Percentiles rank a stretch among this genome's conserved stretches.
Conservation (phyloP, 2,888 invertebrate genomes). For the Psococerastis gibbosa region DNA sequence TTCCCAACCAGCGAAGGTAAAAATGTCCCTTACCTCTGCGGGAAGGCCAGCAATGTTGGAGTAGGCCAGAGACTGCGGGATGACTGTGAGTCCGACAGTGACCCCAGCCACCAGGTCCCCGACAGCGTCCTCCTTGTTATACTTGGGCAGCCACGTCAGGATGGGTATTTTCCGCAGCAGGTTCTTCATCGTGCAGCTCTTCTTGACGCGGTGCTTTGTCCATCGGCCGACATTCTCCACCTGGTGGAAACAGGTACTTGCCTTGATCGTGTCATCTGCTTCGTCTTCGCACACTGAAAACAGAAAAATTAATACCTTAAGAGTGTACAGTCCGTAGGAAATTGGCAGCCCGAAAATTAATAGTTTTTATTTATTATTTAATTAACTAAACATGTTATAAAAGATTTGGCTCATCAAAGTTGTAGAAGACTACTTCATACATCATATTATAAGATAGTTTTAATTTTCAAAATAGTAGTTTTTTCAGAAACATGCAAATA, state of each 20-base stretch:
- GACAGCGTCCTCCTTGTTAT: conserved; percentile 48
- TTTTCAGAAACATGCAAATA: no score
- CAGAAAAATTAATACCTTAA: conserved; percentile 12
- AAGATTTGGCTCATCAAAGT: no score
- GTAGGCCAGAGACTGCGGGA: conserved; percentile 76
- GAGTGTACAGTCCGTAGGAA: no score
- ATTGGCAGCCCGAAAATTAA: no score
- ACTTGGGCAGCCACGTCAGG: conserved; percentile 57
- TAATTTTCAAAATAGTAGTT: no score
- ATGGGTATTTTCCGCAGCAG: conserved; percentile 57
- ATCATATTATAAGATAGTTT: no score
- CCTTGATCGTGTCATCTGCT: conserved; percentile 21
- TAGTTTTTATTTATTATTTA: no score
- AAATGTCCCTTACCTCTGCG: conserved; percentile 43
- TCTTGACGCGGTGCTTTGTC: conserved; percentile 27
- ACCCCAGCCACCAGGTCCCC: conserved; percentile 82
- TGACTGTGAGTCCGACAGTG: conserved; percentile 83
- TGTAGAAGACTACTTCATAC: no score
- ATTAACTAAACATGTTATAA: no score
- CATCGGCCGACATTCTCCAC: conserved; percentile 25
- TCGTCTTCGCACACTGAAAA: conserved; percentile 30
- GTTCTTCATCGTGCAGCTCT: conserved; percentile 43
- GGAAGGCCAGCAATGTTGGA: conserved; percentile 62
- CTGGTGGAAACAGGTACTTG: conserved; percentile 20
- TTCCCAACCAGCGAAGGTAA: no score